Base-by-base conservation (phyloP, 2,888 invertebrate species). In the Portevinia maculata region DNA sequence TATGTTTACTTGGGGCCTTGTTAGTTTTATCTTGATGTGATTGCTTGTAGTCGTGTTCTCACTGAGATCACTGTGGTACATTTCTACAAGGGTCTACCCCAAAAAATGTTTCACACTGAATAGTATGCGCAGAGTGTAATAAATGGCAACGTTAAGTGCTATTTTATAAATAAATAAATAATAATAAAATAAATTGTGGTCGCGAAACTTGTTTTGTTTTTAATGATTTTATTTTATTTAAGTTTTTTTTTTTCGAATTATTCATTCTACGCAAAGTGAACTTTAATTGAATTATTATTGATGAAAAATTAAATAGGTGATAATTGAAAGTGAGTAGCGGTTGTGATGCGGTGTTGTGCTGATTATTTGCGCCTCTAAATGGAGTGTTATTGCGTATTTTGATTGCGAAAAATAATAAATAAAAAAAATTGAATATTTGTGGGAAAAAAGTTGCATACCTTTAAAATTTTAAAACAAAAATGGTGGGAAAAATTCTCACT, bases 401-500 rank as follows among this genome's bases (percentile, higher is more conserved):
- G 39, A 53, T 52, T 79, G 67, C 60, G 17, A n/a, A 34, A 64
- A 52, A 24, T 41, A 69, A 41, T 44, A 28, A 53, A 57, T 6
- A 32, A 46, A 71, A 48, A 64, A 9, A 21, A 34, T 30, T 19
- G 30, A 2, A 24, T 11, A 53, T 15, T 13, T 34, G 46, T 32
- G 8, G 52, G n/a, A 34, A 53, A 41, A 57, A 9, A 37, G n/a
- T n/a, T n/a, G n/a, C n/a, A n/a, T n/a, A n/a, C n/a, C n/a, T n/a
- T 44, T 8, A 17, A 57, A 37, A 34, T 46, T 65, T 13, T 8
- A 30, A 24, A 59, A 67, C 21, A 21, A 79, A 67, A 78, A 79
- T 90, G 90, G 91, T 90, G 86, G 90, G 89, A 87, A 90, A 90
- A 87, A 87, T 90, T 84, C 87, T 90, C 86, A 88, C 88, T 75